Evolutionary conservation across 2,113 vertebrate genomes (phyloP), one percentile per base, ranked within the genome.

Genomic region (Corythornis vintsioides): DNA sequence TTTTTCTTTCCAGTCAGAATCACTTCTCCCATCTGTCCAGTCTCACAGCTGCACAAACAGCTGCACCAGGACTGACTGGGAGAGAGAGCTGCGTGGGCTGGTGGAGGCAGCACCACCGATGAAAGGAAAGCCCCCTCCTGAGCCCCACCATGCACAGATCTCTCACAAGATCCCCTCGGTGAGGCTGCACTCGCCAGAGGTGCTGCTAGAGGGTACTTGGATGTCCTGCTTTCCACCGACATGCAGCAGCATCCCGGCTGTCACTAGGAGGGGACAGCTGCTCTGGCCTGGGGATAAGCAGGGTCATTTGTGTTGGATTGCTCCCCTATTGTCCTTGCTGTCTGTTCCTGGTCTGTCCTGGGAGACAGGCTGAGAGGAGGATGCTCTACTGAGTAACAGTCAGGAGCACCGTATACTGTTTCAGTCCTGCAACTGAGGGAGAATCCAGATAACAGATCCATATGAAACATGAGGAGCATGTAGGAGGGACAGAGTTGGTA

Each of bases 1-100:
- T 65, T 95, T 94, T 92, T 87, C 61, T 96, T 96, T 92, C 85
- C 88, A 93, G 17, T 4, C 90, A 60, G 74, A 87, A 89, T 94
- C 82, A 9, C 42, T 65, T 82, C 53, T 92, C n/a, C 75, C 88
- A 89, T 94, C 88, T 87, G 85, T 33, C 71, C 0, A 3, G 28
- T 25, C 0, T 2, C 63, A 43, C 90, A 94, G 90, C 85, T 92
- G 92, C 85, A 89, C 74, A 92, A 93, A 94, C 92, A 94, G 88
- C 90, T 69, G 82, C 1, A 1, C 14, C 47, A 2, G 53, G 50
- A 67, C 40, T 1, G 3, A 21, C 22, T 0, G 1, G 56, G 35
- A 43, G 55, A 0, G 3, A n/a, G 45, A n/a, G 12, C 11, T 29
- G 48, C 6, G 2, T 4, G 31, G 64, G 43, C 24, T 9, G 67